Percentiles rank a stretch among this genome's conserved stretches.
These are phyloP conservation scores for Steatornis caripensis DNA, from an alignment of 2,113 vertebrate species.

Conservation along the genomic window DNA sequence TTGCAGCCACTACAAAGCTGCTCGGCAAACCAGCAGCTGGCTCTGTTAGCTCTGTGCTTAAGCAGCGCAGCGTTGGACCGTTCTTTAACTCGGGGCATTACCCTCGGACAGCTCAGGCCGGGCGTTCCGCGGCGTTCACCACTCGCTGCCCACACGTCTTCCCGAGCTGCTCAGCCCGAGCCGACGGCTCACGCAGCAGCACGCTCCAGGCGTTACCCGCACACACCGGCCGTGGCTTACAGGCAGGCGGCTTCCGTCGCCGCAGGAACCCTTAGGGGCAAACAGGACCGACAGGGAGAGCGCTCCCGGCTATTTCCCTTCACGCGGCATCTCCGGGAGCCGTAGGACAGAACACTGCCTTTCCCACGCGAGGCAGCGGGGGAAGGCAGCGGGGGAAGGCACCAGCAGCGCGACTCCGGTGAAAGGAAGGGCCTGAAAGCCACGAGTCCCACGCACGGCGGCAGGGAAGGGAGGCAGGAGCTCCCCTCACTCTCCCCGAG, in stretches of 20 bases:
- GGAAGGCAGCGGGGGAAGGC: too few species aligned
- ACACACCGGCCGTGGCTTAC: accelerated
- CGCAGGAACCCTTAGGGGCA: accelerated
- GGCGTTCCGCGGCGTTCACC: accelerated
- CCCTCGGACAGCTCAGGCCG: accelerated
- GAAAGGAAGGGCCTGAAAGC: background rate
- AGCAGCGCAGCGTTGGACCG: accelerated
- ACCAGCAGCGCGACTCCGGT: too few species aligned
- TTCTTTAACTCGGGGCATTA: accelerated
- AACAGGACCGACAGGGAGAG: too few species aligned
- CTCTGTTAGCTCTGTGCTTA: accelerated
- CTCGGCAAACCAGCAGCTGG: accelerated
- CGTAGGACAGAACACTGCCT: too few species aligned
- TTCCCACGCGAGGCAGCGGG: too few species aligned
- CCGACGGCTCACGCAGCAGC: too few species aligned
- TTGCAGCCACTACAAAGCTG: too few species aligned
- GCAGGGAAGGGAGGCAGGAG: accelerated
- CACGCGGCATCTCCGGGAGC: background rate
- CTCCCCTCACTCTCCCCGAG: too few species aligned
- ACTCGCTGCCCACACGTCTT: accelerated
- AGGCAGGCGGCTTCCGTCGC: too few species aligned
- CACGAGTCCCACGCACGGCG: accelerated
- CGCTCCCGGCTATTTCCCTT: accelerated
- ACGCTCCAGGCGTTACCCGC: too few species aligned
- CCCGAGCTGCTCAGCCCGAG: too few species aligned